Evolutionary conservation across 2,888 invertebrate species (phyloP).

Genomic region (Drosophila nigritarsus): DNA sequence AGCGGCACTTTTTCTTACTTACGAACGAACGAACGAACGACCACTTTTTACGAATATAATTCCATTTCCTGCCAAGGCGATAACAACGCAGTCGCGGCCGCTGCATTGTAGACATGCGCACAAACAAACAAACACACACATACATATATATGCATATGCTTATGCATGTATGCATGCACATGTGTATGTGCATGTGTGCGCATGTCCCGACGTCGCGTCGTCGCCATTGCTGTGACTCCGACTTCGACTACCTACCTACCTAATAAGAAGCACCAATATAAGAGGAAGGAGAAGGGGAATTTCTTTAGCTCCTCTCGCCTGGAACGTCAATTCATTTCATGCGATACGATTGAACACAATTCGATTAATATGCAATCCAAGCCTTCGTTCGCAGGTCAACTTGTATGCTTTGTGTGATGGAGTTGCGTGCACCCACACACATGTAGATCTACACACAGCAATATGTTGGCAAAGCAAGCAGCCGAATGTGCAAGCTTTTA

Average conservation of each 20-base stretch:
- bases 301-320: slow-evolving; percentile 10
- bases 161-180: slow-evolving; percentile 18
- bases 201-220: slow-evolving; percentile 60
- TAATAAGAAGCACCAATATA: slow-evolving; percentile 24
- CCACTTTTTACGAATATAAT: slow-evolving; percentile 80
- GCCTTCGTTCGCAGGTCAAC: slow-evolving; percentile 28
- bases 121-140: slow-evolving; percentile 18
- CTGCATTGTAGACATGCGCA: slow-evolving; percentile 42
- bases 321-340: slow-evolving; percentile 65
- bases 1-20: slow-evolving; percentile 22
- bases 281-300: slow-evolving; percentile 32
- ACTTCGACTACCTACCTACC: slow-evolving; percentile 29
- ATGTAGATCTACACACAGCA: slow-evolving; percentile 25
- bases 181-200: slow-evolving; percentile 24
- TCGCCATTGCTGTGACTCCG: slow-evolving; percentile 58
- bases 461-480: slow-evolving; percentile 61
- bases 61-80: slow-evolving; percentile 83
- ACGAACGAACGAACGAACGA: slow-evolving; percentile 46
- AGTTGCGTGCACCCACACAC: slow-evolving; percentile 31
- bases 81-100: slow-evolving; percentile 65
- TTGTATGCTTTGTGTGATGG: slow-evolving; percentile 20
- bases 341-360: slow-evolving; percentile 66
- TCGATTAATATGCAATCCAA: slow-evolving; percentile 75
- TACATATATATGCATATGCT: slow-evolving; percentile 3
- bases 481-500: slow-evolving; percentile 51